Percentiles rank a stretch among this genome's conserved stretches.
Evolutionary conservation across 2,888 invertebrate genomes (phyloP).

Genomic region (Petrolisthes manimaculis): DNA sequence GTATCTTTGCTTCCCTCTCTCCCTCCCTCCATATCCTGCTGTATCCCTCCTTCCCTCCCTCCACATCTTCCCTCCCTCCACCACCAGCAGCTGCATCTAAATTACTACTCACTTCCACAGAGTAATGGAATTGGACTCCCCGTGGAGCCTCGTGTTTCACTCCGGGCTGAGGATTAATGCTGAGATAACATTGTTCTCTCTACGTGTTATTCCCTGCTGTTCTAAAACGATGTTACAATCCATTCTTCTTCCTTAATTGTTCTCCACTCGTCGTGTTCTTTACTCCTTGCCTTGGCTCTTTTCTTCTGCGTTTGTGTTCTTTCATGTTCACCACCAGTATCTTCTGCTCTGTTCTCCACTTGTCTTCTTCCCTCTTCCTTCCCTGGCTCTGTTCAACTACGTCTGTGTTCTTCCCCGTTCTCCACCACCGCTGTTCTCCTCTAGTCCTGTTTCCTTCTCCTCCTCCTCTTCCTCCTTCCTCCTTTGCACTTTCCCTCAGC

Average conservation of each 20-base stretch:
- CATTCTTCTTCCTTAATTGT: too few relatives aligned
- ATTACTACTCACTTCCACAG: constrained; percentile 23
- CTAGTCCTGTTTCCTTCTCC: not conserved
- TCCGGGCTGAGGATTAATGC: constrained; percentile 2
- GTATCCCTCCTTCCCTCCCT: not conserved
- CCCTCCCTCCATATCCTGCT: not conserved
- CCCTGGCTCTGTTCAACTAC: not conserved
- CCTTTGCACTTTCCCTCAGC: too few relatives aligned
- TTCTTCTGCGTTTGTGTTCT: not conserved
- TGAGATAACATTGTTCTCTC: not conserved
- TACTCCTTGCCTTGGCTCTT: too few relatives aligned
- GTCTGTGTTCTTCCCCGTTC: not conserved
- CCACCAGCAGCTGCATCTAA: constrained; percentile 10
- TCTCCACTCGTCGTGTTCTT: too few relatives aligned
- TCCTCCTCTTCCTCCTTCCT: not conserved
- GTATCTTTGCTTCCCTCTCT: not conserved
- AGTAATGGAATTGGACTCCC: constrained; percentile 24
- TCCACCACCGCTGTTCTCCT: not conserved
- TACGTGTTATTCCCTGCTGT: too few relatives aligned
- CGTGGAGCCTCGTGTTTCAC: constrained; percentile 1
- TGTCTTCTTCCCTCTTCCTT: not conserved
- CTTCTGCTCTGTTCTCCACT: not conserved
- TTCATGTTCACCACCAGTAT: not conserved
- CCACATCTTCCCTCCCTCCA: not conserved
- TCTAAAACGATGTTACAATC: too few relatives aligned